A percentile compares a stretch with the other conserved stretches of the same genome.
Conservation (phyloP, 1,140 invertebrate genomes). For the Pseudomyrmex flavicornis region DNA sequence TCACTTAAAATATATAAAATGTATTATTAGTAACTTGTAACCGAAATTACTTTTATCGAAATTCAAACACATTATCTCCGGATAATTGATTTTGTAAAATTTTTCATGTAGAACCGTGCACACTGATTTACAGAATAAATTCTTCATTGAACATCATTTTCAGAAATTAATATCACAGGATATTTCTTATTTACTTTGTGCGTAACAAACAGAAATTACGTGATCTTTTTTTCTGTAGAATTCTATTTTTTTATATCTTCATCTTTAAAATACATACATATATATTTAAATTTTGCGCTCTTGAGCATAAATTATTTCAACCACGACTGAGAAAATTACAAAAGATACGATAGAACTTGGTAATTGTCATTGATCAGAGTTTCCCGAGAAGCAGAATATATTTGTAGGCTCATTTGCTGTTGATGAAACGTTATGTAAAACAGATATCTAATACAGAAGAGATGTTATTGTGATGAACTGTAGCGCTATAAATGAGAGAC, state of each 20-base stretch:
- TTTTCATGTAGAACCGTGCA: no score
- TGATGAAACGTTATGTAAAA: constrained; percentile 38
- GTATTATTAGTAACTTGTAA: not conserved
- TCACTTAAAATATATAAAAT: not conserved
- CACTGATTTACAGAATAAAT: no score
- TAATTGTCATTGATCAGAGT: constrained; percentile 1
- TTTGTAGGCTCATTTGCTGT: not conserved
- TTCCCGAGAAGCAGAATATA: constrained; percentile 5
- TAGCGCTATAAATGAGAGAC: not conserved
- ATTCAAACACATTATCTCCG: not conserved
- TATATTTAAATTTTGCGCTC: not conserved
- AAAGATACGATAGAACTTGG: not conserved
- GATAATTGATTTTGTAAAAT: no score
- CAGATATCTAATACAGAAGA: not conserved
- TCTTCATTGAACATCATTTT: no score
- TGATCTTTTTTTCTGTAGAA: not conserved
- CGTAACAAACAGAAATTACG: not conserved
- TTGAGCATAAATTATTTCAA: not conserved
- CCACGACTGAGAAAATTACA: constrained; percentile 10
- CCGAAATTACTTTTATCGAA: constrained; percentile 4
- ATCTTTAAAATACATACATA: not conserved
- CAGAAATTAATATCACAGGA: no score
- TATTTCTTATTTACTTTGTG: not conserved
- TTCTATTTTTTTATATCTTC: not conserved
- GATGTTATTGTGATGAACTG: constrained; percentile 11